Evolutionary conservation across 2,797 vertebrate genomes (phyloP).

Genomic region (Crocodylus rhombifer): DNA sequence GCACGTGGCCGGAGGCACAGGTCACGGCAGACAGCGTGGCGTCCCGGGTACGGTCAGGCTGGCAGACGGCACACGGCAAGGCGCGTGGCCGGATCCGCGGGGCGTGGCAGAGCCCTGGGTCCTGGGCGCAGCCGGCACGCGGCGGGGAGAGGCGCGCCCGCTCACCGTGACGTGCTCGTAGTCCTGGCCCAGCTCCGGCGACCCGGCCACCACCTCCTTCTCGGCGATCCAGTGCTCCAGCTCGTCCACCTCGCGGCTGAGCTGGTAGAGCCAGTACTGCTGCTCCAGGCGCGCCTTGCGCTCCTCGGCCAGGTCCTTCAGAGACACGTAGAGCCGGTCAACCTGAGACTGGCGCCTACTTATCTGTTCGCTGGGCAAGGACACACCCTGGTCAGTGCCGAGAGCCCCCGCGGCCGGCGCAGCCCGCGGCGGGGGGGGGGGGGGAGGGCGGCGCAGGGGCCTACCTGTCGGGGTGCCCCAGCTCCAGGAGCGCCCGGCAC

Average conservation of each 20-base stretch:
- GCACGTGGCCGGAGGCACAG: too few species aligned
- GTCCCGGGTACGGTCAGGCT: too few species aligned
- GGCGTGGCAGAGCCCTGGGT: too few species aligned
- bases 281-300: constrained; percentile 92
- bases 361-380: constrained; percentile 89
- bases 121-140: too few species aligned
- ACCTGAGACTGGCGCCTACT: constrained; percentile 96
- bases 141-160: too few species aligned
- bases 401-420: background rate
- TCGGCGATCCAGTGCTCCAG: constrained; percentile 97
- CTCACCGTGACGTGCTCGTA: constrained; percentile 94
- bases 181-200: constrained; percentile 95
- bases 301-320: constrained; percentile 96
- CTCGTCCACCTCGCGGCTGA: constrained; percentile 94
- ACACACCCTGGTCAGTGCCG: constrained; percentile 31
- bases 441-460: background rate
- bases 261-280: constrained; percentile 97
- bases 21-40: too few species aligned
- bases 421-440: background rate
- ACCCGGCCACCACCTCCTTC: constrained; percentile 94
- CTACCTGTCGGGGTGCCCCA: constrained; percentile 93
- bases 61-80: too few species aligned
- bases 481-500: constrained; percentile 92
- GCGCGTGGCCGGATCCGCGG: too few species aligned
- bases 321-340: constrained; percentile 94